Evolutionary conservation across 1,140 invertebrate genomes (phyloP), one percentile per base, ranked within the genome.

Genomic region (Phortica variegata): DNA sequence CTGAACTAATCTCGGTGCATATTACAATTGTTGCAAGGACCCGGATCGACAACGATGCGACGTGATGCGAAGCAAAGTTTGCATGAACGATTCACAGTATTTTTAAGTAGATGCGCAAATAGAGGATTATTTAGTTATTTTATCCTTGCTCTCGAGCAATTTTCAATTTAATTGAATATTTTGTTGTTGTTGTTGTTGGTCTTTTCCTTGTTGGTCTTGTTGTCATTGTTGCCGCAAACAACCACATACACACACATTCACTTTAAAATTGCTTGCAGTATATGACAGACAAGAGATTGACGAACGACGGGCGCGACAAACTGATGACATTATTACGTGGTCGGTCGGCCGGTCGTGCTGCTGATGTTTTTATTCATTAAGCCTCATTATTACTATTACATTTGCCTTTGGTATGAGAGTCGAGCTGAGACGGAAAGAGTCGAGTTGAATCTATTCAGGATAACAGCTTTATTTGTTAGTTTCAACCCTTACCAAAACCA

Each of bases 251-350:
- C n/a, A 36, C 13, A 29, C 43, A 26, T n/a, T 41, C 19, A 56
- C 46, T 52, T 52, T 44, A 49, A 51, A 52, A 34, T 62, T 44
- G 44, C 19, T 23, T 43, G 47, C 43, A 29, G 42, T 21, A 16
- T 5, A 43, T 32, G 48, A 16, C n/a, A 18, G 17, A 36, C 18
- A 39, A 7, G 38, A 19, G 19, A 40, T 51, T 46, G 48, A 49
- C 54, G 55, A 52, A 47, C 58, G 46, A 58, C 61, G 61, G n/a
- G n/a, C n/a, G n/a, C n/a, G n/a, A n/a, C n/a, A 58, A 65, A 56
- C 61, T 53, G 62, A 66, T 65, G 61, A 66, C 61, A 66, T 65
- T 66, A 65, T 66, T 61, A 56, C 66, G 62, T 61, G 61, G 61
- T 66, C 53, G 62, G 55, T 61, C 58, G 66, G 61, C 62, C n/a